These are phyloP conservation scores for Brevimyrus niger DNA, from an alignment of 2,113 vertebrate species.

Conservation along the genomic window DNA sequence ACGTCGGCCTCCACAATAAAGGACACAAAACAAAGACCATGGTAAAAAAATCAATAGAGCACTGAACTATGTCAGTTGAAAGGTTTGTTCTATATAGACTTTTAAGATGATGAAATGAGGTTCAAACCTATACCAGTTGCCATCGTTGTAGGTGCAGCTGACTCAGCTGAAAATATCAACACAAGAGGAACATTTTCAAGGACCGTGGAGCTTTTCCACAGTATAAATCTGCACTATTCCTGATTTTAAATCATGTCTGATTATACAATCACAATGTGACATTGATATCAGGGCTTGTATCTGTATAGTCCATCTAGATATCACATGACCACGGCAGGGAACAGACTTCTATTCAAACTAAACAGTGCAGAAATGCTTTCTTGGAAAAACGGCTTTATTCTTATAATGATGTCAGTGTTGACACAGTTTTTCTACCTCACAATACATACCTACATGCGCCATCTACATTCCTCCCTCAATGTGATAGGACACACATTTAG, in stretches of 20 bases:
- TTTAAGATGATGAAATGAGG: not conserved
- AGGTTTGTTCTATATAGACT: not conserved
- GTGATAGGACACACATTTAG: slow-evolving; percentile 24
- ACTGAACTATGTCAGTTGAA: not conserved
- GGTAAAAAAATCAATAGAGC: not conserved
- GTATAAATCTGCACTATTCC: not conserved
- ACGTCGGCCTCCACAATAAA: not conserved
- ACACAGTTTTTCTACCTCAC: not conserved
- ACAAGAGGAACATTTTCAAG: not conserved
- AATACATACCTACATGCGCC: not conserved
- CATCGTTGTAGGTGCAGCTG: not conserved
- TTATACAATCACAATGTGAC: not conserved
- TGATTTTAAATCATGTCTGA: not conserved
- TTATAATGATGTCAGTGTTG: not conserved
- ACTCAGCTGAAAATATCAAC: not conserved
- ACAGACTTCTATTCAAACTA: not conserved
- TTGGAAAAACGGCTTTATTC: not conserved
- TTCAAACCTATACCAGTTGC: not conserved
- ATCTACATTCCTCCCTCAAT: slow-evolving; percentile 19
- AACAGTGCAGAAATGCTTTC: not conserved
- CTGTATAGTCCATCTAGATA: not conserved
- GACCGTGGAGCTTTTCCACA: not conserved
- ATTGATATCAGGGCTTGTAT: not conserved
- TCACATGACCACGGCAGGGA: not conserved
- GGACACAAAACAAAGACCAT: not conserved